Conservation (phyloP, 2,113 vertebrate genomes). For the Thryonomys swinderianus region DNA sequence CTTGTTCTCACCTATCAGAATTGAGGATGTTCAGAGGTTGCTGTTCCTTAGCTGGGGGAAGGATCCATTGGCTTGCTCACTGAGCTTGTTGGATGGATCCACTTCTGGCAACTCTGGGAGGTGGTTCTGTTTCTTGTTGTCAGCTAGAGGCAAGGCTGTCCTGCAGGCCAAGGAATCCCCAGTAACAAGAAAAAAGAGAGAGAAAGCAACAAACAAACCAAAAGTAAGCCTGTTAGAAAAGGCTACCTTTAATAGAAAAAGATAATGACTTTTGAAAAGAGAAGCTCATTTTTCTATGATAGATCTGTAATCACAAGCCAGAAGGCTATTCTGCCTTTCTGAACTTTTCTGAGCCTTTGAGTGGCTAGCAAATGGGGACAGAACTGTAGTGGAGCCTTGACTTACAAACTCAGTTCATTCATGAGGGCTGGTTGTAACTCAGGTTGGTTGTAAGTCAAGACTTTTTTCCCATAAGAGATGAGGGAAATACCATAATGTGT, state of each 20-base stretch:
- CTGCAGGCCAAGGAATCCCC: neutral
- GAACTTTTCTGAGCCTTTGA: neutral
- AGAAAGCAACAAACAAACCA: neutral
- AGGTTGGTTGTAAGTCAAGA: no score
- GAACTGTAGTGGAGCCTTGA: neutral
- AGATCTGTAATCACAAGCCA: neutral
- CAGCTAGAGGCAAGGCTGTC: neutral
- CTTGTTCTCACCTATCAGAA: neutral
- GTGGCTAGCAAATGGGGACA: neutral
- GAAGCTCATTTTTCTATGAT: neutral
- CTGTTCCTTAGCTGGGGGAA: neutral
- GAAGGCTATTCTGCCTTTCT: no score
- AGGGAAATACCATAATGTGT: no score
- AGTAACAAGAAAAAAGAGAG: neutral
- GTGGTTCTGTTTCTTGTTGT: neutral
- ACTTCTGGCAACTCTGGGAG: neutral
- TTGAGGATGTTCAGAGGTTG: neutral
- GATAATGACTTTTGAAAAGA: constrained; percentile 1
- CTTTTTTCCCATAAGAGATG: no score
- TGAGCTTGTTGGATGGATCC: neutral
- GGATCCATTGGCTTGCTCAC: neutral
- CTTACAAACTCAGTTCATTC: no score
- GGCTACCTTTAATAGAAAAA: neutral
- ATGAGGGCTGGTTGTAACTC: no score
- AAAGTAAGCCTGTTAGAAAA: neutral